Base-by-base conservation (phyloP, 2,797 vertebrate genomes). In the Tympanoctomys barrerae region DNA sequence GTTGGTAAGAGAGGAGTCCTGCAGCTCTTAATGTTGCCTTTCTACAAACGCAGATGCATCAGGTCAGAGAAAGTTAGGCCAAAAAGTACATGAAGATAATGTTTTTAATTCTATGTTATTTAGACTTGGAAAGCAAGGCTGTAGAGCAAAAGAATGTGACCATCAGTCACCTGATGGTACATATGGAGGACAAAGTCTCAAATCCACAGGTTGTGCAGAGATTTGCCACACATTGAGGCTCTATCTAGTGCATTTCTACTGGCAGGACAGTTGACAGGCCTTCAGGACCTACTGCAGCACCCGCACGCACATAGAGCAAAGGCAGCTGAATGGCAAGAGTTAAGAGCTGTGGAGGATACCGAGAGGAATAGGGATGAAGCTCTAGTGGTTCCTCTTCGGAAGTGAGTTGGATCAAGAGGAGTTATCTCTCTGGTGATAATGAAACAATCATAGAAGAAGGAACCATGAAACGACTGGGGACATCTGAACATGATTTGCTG, bases 231-330 rank as follows among this genome's bases (percentile, higher is more conserved):
- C 0, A 11, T n/a, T 33, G 80, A 68, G 24, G 16, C 71, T 85
- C 68, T 71, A 21, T 59, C 78, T 81, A 89, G 66, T 82, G 39
- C 31, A 31, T 82, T 64, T 90, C 54, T 96, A 31, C 64, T 52
- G 80, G 70, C 26, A 31, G 13, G 49, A 82, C 4, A 33, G 21
- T n/a, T 1, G 3, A 61, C 75, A 71, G 33, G 26, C 42, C 33
- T 46, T 59, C 62, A 28, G 62, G 28, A 46, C 26, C 57, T n/a
- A 66, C 28, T 64, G 66, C 59, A 75, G 52, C 11, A 39, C 18
- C 42, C 81, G 61, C 5, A 68, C 81, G 61, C 5, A 68, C 57
- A 12, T 28, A 49, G 86, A 80, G 49, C 61, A 84, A 31, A 70
- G 19, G 21, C 52, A 87, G 77, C 18, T 21, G 77, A 26, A 39